Evolutionary conservation across 2,888 invertebrate genomes (phyloP).

Genomic region (Tetanocera ferruginea): DNA sequence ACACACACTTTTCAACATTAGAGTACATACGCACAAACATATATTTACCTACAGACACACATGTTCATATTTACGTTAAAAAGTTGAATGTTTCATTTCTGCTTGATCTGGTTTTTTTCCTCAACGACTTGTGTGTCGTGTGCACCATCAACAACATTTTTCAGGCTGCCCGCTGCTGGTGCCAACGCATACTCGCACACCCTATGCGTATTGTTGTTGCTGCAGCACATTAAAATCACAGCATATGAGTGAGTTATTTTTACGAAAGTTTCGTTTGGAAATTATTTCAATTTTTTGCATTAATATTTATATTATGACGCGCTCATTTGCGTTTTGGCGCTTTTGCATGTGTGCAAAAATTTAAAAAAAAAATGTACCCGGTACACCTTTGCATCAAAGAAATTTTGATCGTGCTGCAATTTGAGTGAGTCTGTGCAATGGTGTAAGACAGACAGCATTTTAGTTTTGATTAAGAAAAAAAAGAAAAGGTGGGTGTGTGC

Average conservation of each 20-base stretch:
- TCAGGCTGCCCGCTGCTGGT: conserved; percentile 1
- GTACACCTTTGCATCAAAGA: no score
- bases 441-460: background rate
- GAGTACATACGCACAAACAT: no score
- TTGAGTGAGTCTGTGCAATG: background rate
- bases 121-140: conserved; percentile 61
- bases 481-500: background rate
- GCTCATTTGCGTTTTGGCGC: background rate
- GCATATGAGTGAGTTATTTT: background rate
- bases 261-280: background rate
- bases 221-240: background rate
- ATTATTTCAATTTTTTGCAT: conserved; percentile 5
- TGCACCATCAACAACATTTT: conserved; percentile 52
- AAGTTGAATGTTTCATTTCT: conserved; percentile 27
- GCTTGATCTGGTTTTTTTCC: conserved; percentile 43
- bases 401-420: background rate
- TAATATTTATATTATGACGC: background rate
- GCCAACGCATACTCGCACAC: background rate
- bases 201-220: conserved; percentile 8
- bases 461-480: background rate
- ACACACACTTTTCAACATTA: background rate
- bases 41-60: background rate
- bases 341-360: background rate
- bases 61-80: background rate
- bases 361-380: no score